Evolutionary conservation across 2,888 invertebrate species (phyloP).

Genomic region (Pristionchus japonicus): DNA sequence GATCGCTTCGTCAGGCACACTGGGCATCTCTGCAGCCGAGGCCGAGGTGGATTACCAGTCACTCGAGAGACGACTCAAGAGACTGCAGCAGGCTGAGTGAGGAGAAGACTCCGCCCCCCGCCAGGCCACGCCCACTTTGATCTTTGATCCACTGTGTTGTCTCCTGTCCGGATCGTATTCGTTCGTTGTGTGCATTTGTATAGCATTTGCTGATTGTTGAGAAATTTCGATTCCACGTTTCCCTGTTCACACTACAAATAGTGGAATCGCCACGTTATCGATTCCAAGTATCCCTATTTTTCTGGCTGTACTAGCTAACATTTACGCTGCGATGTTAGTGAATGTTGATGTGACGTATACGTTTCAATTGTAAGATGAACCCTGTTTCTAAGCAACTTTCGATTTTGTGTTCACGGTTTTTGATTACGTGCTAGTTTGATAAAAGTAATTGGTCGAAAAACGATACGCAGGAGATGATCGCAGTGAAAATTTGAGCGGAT

Average conservation of each 20-base stretch:
- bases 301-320: too few relatives aligned
- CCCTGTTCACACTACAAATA: not conserved
- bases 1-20: not conserved
- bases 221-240: not conserved
- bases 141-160: not conserved
- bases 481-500: too few relatives aligned
- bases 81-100: constrained; percentile 40
- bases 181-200: too few relatives aligned
- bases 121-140: not conserved
- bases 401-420: too few relatives aligned
- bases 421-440: too few relatives aligned
- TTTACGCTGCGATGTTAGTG: too few relatives aligned
- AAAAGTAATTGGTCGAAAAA: too few relatives aligned
- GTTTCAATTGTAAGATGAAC: too few relatives aligned
- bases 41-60: constrained; percentile 6
- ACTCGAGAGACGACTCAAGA: constrained; percentile 38
- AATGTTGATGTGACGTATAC: too few relatives aligned
- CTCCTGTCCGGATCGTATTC: not conserved
- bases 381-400: too few relatives aligned
- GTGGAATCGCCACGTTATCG: not conserved
- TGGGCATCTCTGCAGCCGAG: constrained; percentile 8
- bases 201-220: not conserved
- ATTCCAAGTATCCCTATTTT: not conserved
- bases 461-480: too few relatives aligned
- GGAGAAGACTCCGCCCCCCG: not conserved